phyloP scores from a whole-genome alignment of 2,113 vertebrate species.

The Callipepla californica region DNA sequence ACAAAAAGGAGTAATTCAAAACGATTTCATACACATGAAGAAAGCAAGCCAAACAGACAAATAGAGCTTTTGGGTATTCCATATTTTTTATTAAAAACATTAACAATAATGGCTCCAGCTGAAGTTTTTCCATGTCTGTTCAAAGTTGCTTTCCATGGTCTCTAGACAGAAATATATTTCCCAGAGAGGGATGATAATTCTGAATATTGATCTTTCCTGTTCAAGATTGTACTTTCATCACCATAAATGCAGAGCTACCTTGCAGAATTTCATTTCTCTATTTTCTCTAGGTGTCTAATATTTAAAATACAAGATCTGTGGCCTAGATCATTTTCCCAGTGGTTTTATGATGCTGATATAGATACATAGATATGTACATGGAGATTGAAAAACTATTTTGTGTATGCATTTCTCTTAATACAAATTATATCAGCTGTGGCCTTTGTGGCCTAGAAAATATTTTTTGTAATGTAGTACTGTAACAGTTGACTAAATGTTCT shows the following conservation, averaged over 20 bases:
- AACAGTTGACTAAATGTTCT: constrained; percentile 54
- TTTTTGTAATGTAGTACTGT: constrained; percentile 71
- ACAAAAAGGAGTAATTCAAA: background rate
- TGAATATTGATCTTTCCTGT: constrained; percentile 9
- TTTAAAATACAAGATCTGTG: constrained; percentile 7
- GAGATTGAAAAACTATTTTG: constrained; percentile 61
- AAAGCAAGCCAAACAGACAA: background rate
- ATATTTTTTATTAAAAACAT: background rate
- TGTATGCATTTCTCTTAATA: constrained; percentile 53
- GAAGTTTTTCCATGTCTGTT: background rate
- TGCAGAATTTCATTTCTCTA: constrained; percentile 4
- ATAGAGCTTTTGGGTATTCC: background rate
- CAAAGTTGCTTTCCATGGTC: background rate
- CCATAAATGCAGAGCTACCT: constrained; percentile 9
- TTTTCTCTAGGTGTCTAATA: background rate
- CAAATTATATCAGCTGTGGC: constrained; percentile 35
- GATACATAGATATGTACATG: background rate
- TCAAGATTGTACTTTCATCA: constrained; percentile 46
- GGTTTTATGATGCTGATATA: constrained; percentile 16
- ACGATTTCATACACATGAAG: background rate
- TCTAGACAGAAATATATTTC: constrained; percentile 11
- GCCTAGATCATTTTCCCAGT: background rate
- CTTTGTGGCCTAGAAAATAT: constrained; percentile 49
- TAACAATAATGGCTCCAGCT: background rate
- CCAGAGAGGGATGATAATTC: background rate